Evolutionary conservation across 2,113 vertebrate genomes (phyloP).

Genomic region (Cygnus atratus): DNA sequence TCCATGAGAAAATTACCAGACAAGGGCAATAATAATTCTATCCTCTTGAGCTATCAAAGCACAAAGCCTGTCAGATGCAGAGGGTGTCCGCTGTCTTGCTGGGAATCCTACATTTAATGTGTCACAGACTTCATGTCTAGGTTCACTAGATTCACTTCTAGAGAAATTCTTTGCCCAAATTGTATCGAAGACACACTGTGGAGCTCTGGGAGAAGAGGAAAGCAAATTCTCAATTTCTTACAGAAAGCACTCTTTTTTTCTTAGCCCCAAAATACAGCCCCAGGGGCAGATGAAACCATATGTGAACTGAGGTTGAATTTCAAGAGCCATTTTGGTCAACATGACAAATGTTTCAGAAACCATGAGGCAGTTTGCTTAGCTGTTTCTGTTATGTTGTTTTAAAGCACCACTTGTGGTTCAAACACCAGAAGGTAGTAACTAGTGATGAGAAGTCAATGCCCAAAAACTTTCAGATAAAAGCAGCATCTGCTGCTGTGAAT

Average conservation of each 20-base stretch:
- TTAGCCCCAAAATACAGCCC: fast-evolving
- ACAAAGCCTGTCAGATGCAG: not conserved
- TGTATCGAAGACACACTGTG: not conserved
- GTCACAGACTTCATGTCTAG: not conserved
- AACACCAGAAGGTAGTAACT: not conserved
- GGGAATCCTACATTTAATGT: not conserved
- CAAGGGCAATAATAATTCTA: not conserved
- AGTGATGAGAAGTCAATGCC: not conserved
- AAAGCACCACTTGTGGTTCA: not conserved
- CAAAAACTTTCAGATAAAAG: not conserved
- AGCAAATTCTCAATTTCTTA: not conserved
- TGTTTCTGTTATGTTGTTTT: not conserved
- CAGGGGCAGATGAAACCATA: not conserved
- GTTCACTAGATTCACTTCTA: not conserved
- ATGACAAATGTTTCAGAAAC: not conserved
- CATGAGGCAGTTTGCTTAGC: not conserved
- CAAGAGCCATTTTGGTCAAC: not conserved
- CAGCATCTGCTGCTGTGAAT: not conserved
- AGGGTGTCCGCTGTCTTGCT: fast-evolving
- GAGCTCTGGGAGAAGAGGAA: not conserved
- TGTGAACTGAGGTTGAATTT: not conserved
- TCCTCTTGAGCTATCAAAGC: not conserved
- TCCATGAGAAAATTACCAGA: not conserved
- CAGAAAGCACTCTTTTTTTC: no score
- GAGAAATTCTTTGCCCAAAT: not conserved